A percentile compares a stretch with the other conserved stretches of the same genome.
Conservation (phyloP, 1,140 invertebrate genomes). For the Marisa cornuarietis region DNA sequence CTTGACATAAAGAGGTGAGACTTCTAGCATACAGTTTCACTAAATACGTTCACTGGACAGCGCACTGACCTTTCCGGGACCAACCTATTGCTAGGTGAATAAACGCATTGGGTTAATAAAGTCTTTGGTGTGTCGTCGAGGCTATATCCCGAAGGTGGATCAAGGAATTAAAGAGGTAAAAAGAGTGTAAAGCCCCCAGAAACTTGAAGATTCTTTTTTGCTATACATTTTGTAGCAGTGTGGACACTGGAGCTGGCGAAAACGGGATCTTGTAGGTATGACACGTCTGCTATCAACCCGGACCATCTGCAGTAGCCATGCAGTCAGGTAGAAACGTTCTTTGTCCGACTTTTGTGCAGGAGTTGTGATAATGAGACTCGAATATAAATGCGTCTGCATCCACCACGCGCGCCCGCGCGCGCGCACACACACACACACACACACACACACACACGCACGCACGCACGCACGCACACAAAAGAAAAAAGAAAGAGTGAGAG, state of each 20-base stretch:
- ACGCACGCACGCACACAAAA: background rate
- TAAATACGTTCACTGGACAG: too few relatives aligned
- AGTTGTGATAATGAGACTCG: background rate
- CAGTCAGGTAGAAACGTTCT: background rate
- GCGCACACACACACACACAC: slow-evolving; percentile 7
- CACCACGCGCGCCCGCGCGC: background rate
- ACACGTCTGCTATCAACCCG: background rate
- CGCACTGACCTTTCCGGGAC: too few relatives aligned
- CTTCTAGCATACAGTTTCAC: too few relatives aligned
- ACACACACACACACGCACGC: background rate
- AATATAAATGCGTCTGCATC: background rate
- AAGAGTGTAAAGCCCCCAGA: background rate
- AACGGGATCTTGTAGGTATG: background rate
- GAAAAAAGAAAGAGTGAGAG: background rate
- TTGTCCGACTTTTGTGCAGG: background rate
- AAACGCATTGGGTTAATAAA: too few relatives aligned
- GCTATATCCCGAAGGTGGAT: too few relatives aligned
- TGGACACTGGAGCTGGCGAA: background rate
- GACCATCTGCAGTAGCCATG: background rate
- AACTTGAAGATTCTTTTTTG: background rate
- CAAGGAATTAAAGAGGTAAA: too few relatives aligned
- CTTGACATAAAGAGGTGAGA: too few relatives aligned
- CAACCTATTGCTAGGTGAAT: too few relatives aligned
- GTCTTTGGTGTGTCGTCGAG: too few relatives aligned
- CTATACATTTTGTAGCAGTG: background rate